Base-by-base conservation (phyloP, 2,888 invertebrate genomes). In the Epsilonema sp. region DNA sequence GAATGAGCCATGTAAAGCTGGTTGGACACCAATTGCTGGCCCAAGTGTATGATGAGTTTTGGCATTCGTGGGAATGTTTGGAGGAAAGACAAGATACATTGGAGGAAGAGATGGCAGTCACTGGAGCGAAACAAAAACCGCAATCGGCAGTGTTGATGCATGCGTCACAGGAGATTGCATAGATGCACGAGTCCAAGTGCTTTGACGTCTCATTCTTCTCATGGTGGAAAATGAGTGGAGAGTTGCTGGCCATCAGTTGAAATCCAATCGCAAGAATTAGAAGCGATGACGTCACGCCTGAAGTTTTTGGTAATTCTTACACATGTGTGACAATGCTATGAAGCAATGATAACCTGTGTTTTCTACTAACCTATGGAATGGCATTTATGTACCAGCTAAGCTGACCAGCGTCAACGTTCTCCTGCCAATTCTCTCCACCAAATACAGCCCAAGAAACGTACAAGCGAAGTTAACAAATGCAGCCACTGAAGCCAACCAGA, bases 381-480 rank as follows among this genome's bases (percentile, higher is more conserved):
- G n/a, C n/a, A n/a, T n/a, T n/a, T n/a, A n/a, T n/a, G n/a, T n/a
- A n/a, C 31, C 31, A 16, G 8, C 8, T 11, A 31, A 48, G 40
- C 62, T 63, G 2, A 42, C 49, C 11, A 65, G 54, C 2, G 57
- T 58, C 5, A 67, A 55, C 1, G 58, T 26, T 70, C 65, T 51
- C 45, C 65, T 52, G 19, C 65, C 65, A 39, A 65, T 59, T 49
- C 58, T 58, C 46, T 66, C 66, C 20, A 66, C 65, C n/a, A 66
- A 54, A 49, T 60, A 63, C 37, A 66, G 50, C 8, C 65, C 64
- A 21, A 65, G 55, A 42, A 66, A 62, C 1, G 71, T 69, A 51
- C 67, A 70, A 3, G 68, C 26, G 53, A 72, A 71, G 54, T 72
- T 72, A 50, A 70, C 61, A 16, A 60, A 62, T 37, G 70, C 61